Evolutionary conservation across 2,888 invertebrate species (phyloP).

Genomic region (Nysson spinosus): DNA sequence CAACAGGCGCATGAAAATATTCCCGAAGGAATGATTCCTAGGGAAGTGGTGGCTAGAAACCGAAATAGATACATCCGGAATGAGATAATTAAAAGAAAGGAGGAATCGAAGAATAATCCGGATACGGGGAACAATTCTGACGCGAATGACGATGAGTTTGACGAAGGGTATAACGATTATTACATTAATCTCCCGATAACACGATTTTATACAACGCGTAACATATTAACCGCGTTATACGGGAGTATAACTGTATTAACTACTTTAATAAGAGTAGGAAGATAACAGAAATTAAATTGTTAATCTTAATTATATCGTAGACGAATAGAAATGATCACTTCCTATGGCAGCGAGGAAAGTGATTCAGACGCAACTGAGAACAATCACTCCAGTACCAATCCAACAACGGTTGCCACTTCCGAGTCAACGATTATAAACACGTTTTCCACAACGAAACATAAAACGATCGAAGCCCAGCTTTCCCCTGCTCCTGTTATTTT

Average conservation of each 20-base stretch:
- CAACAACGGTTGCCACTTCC: conserved; percentile 14
- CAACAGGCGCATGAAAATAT: conserved; percentile 70
- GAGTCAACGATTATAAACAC: conserved; percentile 1
- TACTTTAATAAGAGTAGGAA: not conserved
- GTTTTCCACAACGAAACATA: not conserved
- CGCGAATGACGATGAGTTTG: conserved; percentile 74
- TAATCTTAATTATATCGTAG: conserved; percentile 66
- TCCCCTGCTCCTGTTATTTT: no score
- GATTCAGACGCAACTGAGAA: conserved; percentile 69
- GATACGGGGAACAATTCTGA: conserved; percentile 53
- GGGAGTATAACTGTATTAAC: no score
- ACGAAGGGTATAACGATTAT: conserved; percentile 76
- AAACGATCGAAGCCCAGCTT: not conserved
- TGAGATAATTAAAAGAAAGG: conserved; percentile 51
- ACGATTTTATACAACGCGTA: no score
- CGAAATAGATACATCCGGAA: conserved; percentile 70
- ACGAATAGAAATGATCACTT: conserved; percentile 81
- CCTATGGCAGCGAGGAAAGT: conserved; percentile 79
- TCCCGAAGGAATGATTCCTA: conserved; percentile 75
- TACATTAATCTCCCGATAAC: not conserved
- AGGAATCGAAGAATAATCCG: conserved; percentile 38
- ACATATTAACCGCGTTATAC: no score
- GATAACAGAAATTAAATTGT: no score
- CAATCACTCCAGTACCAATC: conserved; percentile 49
- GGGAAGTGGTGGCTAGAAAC: conserved; percentile 73